phyloP scores from a whole-genome alignment of 2,888 invertebrate species.

The Auanema freiburgensis region DNA sequence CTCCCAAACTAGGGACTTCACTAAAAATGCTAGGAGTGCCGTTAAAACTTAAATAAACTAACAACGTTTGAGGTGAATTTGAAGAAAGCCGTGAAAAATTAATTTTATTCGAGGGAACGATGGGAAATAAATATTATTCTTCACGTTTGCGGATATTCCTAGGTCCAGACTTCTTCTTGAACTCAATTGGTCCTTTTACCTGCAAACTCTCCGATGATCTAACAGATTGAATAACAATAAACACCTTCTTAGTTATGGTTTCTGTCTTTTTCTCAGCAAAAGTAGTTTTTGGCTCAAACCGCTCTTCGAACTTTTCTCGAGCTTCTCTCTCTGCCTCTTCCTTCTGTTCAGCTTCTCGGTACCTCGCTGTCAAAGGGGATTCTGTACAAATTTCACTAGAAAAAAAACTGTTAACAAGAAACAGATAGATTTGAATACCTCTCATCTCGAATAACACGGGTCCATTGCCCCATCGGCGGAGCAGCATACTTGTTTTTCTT shows the following conservation, averaged over 20 bases:
- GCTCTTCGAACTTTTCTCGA: slow-evolving; percentile 18
- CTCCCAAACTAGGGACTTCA: no score
- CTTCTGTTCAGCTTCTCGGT: slow-evolving; percentile 15
- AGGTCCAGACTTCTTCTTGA: slow-evolving; percentile 34
- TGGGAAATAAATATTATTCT: slow-evolving; percentile 11
- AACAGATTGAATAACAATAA: no score
- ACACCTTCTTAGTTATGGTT: slow-evolving; percentile 39
- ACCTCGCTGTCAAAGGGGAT: slow-evolving; percentile 17
- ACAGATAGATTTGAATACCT: not conserved
- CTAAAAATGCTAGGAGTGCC: no score
- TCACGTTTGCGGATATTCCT: slow-evolving; percentile 37
- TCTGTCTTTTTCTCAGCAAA: slow-evolving; percentile 44
- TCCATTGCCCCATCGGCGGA: no score
- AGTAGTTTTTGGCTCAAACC: slow-evolving; percentile 37
- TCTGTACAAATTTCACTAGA: not conserved
- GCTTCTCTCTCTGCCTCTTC: slow-evolving; percentile 9
- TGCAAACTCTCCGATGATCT: slow-evolving; percentile 7
- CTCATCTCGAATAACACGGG: not conserved
- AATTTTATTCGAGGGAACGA: slow-evolving; percentile 4
- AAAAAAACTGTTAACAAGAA: not conserved
- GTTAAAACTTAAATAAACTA: no score
- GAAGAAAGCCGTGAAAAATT: no score
- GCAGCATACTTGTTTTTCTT: no score
- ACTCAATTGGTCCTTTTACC: slow-evolving; percentile 43
- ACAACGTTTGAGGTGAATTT: no score